A percentile compares a stretch with the other conserved stretches of the same genome.
phyloP scores from a whole-genome alignment of 1,140 invertebrate genomes.

The Drosophila biarmipes region DNA sequence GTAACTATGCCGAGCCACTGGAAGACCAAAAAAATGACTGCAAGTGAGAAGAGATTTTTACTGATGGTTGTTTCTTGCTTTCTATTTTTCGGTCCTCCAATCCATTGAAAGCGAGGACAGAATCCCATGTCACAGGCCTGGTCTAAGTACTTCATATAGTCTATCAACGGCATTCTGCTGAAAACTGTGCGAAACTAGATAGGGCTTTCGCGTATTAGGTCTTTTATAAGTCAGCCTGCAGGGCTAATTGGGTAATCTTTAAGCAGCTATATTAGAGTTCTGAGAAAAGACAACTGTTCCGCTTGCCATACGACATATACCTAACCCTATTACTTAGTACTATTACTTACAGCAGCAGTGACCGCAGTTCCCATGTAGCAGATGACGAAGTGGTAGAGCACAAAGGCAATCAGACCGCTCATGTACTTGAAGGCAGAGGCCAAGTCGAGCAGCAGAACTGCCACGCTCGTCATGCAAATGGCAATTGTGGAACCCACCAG shows the following conservation, averaged over 20 bases:
- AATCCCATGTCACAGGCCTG: not conserved
- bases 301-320: not conserved
- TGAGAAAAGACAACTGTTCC: conserved; percentile 14
- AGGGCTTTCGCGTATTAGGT: not conserved
- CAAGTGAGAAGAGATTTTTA: not conserved
- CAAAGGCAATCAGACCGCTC: conserved; percentile 51
- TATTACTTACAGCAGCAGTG: conserved; percentile 43
- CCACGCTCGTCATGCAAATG: conserved; percentile 67
- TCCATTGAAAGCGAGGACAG: not conserved
- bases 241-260: not conserved
- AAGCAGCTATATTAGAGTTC: not conserved
- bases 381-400: conserved; percentile 54
- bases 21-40: not conserved
- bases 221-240: conserved; percentile 27
- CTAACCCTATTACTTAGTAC: not conserved
- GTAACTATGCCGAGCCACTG: not conserved
- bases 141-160: conserved; percentile 2
- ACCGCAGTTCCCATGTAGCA: conserved; percentile 59
- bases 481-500: conserved; percentile 64
- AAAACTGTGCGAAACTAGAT: not conserved
- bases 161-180: not conserved
- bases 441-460: conserved; percentile 64
- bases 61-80: too few species aligned
- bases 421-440: conserved; percentile 52
- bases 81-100: not conserved